Percentiles rank a stretch among this genome's conserved stretches.
Evolutionary conservation across 2,888 invertebrate genomes (phyloP).

Genomic region (Eledone cirrhosa): DNA sequence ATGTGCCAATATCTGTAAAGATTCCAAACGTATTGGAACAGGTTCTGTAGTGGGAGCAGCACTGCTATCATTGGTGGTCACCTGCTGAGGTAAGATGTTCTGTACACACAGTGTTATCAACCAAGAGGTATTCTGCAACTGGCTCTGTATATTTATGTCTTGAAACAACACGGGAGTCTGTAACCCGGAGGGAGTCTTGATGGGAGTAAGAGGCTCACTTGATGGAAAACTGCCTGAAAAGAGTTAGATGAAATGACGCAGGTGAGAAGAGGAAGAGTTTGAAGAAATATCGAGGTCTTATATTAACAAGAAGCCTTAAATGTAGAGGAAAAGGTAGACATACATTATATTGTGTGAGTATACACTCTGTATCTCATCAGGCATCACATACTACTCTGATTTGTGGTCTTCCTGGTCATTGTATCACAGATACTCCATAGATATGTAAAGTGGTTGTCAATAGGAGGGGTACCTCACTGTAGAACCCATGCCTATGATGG

Average conservation of each 20-base stretch:
- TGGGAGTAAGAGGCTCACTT: constrained; percentile 19
- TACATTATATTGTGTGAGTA: no score
- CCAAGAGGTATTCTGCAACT: constrained; percentile 59
- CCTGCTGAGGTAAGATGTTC: constrained; percentile 54
- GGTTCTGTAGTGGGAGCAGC: constrained; percentile 45
- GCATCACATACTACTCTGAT: no score
- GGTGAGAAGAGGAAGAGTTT: not conserved
- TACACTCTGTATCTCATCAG: no score
- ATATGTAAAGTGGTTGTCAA: no score
- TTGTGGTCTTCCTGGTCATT: no score
- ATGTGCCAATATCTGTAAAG: constrained; percentile 73
- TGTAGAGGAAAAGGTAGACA: not conserved
- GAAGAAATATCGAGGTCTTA: not conserved
- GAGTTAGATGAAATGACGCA: not conserved
- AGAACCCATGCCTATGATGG: no score
- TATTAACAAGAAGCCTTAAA: not conserved
- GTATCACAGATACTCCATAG: no score
- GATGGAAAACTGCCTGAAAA: not conserved
- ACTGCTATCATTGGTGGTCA: constrained; percentile 31
- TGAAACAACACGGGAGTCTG: constrained; percentile 52
- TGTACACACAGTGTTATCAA: constrained; percentile 61
- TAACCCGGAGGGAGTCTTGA: constrained; percentile 45
- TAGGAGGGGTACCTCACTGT: no score
- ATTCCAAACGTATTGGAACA: constrained; percentile 80
- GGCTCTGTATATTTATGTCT: constrained; percentile 49